Evolutionary conservation across 2,888 invertebrate species (phyloP).

Genomic region (Ectemnius lituratus): DNA sequence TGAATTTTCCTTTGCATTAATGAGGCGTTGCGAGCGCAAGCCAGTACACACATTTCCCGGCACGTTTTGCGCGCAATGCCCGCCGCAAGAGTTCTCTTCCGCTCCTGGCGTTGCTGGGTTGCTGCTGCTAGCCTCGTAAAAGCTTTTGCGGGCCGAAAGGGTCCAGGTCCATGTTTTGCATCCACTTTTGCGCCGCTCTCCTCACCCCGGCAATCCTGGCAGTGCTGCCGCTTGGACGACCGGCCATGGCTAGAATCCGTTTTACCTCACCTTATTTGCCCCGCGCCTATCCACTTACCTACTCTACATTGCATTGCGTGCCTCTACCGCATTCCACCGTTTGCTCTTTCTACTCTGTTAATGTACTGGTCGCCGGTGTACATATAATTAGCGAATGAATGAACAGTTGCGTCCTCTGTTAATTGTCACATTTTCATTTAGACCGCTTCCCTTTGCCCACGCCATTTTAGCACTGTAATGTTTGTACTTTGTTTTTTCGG

Average conservation of each 20-base stretch:
- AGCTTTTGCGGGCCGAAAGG: conserved; percentile 11
- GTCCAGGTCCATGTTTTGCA: conserved; percentile 27
- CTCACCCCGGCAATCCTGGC: too few species aligned
- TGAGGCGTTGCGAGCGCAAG: conserved; percentile 23
- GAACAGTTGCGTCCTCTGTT: too few species aligned
- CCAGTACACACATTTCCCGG: conserved; percentile 24
- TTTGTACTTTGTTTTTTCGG: too few species aligned
- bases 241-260: conserved; percentile 36
- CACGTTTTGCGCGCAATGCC: conserved; percentile 19
- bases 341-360: background rate
- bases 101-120: background rate
- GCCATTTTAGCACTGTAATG: too few species aligned
- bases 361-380: background rate
- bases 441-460: too few species aligned
- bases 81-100: conserved; percentile 3
- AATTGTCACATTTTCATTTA: too few species aligned
- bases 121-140: conserved; percentile 12
- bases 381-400: too few species aligned
- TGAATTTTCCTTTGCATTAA: conserved; percentile 6
- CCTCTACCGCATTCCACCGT: conserved; percentile 1
- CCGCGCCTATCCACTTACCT: conserved; percentile 6
- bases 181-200: background rate
- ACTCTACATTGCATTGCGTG: background rate
- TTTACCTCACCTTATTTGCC: conserved; percentile 25
- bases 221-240: conserved; percentile 11